Evolutionary conservation across 1,140 invertebrate species (phyloP).

Genomic region (Belonocnema kinseyi): DNA sequence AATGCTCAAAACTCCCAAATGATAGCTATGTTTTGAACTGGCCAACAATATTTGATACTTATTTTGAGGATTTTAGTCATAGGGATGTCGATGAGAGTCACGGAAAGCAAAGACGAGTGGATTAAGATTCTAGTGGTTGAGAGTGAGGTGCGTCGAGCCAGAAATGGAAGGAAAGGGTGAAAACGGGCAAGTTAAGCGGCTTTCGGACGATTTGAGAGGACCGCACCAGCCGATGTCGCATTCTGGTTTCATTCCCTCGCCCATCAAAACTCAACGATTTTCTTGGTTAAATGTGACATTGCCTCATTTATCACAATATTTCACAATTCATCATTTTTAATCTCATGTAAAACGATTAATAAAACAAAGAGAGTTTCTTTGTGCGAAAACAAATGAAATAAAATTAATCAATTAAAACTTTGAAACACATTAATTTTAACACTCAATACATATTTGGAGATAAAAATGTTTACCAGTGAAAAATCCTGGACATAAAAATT

Average conservation of each 20-base stretch:
- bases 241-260: conserved; percentile 55
- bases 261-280: conserved; percentile 52
- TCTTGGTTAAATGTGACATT: conserved; percentile 48
- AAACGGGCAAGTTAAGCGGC: conserved; percentile 59
- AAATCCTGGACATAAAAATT: no score
- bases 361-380: no score
- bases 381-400: no score
- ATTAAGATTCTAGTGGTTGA: background rate
- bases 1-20: no score
- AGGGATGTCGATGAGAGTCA: background rate
- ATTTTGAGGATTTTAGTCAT: conserved; percentile 18
- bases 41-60: conserved; percentile 2
- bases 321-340: background rate
- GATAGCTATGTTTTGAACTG: no score
- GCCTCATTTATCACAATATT: background rate
- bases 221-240: conserved; percentile 48
- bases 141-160: conserved; percentile 20
- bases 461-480: no score
- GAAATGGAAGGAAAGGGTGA: conserved; percentile 25
- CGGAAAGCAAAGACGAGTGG: background rate
- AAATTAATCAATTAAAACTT: no score
- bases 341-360: background rate
- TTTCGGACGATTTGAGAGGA: conserved; percentile 65
- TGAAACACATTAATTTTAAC: no score
- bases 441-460: no score